phyloP scores from a whole-genome alignment of 64 coral and sea anemone genomes.

The Platygyra sinensis region DNA sequence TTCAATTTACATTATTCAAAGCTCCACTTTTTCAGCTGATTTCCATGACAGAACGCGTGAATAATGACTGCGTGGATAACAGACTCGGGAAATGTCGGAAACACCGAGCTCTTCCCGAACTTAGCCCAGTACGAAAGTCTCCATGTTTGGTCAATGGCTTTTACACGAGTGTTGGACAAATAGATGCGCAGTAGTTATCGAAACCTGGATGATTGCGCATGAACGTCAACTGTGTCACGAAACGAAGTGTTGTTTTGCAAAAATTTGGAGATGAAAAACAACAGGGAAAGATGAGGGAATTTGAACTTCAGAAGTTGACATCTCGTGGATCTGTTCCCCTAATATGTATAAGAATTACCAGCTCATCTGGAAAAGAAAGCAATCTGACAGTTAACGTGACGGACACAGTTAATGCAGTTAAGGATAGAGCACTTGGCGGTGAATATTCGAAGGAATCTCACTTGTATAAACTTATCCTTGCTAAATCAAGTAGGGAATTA shows the following conservation, averaged over 20 bases:
- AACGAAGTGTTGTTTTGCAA: slow-evolving; percentile 39
- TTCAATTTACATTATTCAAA: slow-evolving; percentile 19
- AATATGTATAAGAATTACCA: slow-evolving; percentile 65
- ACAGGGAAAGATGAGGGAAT: slow-evolving; percentile 82
- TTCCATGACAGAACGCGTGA: background rate
- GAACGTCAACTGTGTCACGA: slow-evolving; percentile 22
- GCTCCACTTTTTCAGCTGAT: slow-evolving; percentile 26
- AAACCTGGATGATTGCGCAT: slow-evolving; percentile 49
- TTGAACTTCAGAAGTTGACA: slow-evolving; percentile 93
- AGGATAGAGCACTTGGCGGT: slow-evolving; percentile 79
- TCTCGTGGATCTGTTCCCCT: slow-evolving; percentile 80
- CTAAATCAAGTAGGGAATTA: slow-evolving; percentile 64
- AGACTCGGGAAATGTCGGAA: background rate
- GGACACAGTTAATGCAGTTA: slow-evolving; percentile 68
- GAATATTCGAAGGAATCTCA: slow-evolving; percentile 86
- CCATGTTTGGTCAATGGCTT: slow-evolving; percentile 4
- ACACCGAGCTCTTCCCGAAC: background rate
- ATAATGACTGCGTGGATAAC: slow-evolving; percentile 23
- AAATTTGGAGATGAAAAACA: slow-evolving; percentile 13
- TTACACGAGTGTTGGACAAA: background rate
- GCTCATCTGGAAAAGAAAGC: slow-evolving; percentile 77
- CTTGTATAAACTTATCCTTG: slow-evolving; percentile 74
- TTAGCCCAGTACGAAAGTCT: background rate
- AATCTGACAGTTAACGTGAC: slow-evolving; percentile 65
- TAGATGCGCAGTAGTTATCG: background rate